Base-by-base conservation (phyloP, 2,113 vertebrate species). In the Pica pica region DNA sequence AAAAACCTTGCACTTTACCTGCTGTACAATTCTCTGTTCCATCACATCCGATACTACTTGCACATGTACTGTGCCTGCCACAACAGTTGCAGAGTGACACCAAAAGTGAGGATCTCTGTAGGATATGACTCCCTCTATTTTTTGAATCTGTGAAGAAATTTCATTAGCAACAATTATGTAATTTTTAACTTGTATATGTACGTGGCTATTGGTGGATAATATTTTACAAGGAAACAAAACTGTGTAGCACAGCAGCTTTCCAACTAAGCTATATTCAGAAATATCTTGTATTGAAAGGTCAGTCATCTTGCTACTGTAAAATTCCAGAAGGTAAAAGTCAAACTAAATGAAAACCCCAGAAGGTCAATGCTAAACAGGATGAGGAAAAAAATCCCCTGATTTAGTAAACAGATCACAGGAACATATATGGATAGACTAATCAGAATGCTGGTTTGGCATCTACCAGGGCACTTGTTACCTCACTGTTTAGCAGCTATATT, bases 51-150 rank as follows among this genome's bases (percentile, higher is more conserved):
- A 98, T 98, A 99, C 98, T 65, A 99, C 98, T 95, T 99, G 99
- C n/a, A 99, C 98, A 85, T 99, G 99, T 96, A 99, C 98, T 88
- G 99, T 99, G 82, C 99, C 99, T 74, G 98, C 99, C n/a, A 99
- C 94, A 92, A 99, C 94, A 93, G 84, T 98, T 70, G 99, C 99
- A 30, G 99, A 99, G 88, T 99, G 99, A 88, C 99, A 99, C 99
- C 99, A 99, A 96, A 99, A 99, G 95, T 99, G 99, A 92, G 99
- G 97, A 95, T 99, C 99, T 97, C 99, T 98, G 97, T 99, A 99
- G 28, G 99, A 99, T 96, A 99, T 97, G 74, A 99, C 98, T 63
- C 99, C 99, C 95, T 99, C 99, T 53, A 99, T 98, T 98, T 99
- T 99, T 80, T 99, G 99, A 86, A 99, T 98, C 99, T 99, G 98